These are phyloP conservation scores for Crotalus tigris DNA, from an alignment of 2,113 vertebrate species.

Conservation along the genomic window DNA sequence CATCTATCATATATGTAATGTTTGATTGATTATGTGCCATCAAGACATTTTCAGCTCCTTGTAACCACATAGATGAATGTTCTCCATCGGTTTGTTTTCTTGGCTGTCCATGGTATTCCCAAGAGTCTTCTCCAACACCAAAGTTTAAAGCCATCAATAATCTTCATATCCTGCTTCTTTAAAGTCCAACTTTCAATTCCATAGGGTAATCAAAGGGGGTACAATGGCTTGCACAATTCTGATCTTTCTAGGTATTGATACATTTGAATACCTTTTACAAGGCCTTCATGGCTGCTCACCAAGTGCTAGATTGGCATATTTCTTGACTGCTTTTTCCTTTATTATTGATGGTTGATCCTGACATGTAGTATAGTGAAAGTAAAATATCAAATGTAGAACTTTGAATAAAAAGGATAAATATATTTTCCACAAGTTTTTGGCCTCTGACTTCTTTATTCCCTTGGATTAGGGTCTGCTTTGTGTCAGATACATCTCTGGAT, in stretches of 20 bases:
- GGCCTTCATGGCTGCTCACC: background rate
- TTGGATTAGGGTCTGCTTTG: background rate
- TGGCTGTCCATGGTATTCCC: too few species aligned
- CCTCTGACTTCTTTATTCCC: background rate
- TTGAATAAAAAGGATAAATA: background rate
- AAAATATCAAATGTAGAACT: background rate
- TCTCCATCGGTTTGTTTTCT: background rate
- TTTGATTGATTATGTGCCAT: background rate
- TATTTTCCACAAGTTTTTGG: background rate
- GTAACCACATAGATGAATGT: background rate
- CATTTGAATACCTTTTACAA: background rate
- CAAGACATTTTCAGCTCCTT: background rate
- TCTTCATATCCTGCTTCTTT: too few species aligned
- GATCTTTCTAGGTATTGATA: background rate
- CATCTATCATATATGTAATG: background rate
- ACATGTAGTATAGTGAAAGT: background rate
- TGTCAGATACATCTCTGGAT: background rate
- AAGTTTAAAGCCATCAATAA: too few species aligned
- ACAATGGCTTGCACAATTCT: background rate
- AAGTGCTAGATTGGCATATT: background rate
- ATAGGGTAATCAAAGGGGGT: background rate
- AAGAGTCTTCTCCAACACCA: too few species aligned
- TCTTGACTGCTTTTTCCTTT: background rate
- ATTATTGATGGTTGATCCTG: background rate
- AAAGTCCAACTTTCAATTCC: background rate